phyloP scores from a whole-genome alignment of 1,140 invertebrate genomes.

The Drosophila lacertosa region DNA sequence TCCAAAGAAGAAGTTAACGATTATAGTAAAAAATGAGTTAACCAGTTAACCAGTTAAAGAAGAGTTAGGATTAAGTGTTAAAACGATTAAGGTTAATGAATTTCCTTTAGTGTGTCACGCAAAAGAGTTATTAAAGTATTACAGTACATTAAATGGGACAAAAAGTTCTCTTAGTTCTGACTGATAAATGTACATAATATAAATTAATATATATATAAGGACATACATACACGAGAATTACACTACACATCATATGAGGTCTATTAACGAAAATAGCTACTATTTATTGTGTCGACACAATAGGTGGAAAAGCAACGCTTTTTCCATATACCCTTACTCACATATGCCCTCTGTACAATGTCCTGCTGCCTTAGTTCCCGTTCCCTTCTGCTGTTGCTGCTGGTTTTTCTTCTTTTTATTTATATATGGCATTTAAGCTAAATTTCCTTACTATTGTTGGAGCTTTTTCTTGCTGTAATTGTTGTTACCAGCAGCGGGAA shows the following conservation, averaged over 20 bases:
- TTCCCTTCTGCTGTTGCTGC: neutral
- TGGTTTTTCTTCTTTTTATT: too few species aligned
- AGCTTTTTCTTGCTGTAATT: constrained; percentile 38
- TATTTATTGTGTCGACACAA: neutral
- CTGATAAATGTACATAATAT: too few species aligned
- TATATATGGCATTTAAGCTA: constrained; percentile 51
- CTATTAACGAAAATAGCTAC: constrained; percentile 1
- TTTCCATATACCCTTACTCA: neutral
- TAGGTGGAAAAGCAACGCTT: neutral
- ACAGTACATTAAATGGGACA: neutral
- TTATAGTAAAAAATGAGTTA: neutral
- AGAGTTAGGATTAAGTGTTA: too few species aligned
- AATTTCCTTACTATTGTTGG: constrained; percentile 49
- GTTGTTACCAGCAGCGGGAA: constrained; percentile 47
- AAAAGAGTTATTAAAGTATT: too few species aligned
- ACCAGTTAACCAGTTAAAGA: too few species aligned
- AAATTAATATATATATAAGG: neutral
- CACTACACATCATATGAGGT: neutral
- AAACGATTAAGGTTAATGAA: too few species aligned
- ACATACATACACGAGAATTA: neutral
- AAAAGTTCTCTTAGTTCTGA: neutral
- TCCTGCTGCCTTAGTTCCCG: constrained; percentile 4
- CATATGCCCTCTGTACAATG: constrained; percentile 4
- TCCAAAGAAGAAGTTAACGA: too few species aligned
- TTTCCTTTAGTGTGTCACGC: too few species aligned